Evolutionary conservation across 2,113 vertebrate species (phyloP), one percentile per base, ranked within the genome.

Genomic region (Sterna hirundo): DNA sequence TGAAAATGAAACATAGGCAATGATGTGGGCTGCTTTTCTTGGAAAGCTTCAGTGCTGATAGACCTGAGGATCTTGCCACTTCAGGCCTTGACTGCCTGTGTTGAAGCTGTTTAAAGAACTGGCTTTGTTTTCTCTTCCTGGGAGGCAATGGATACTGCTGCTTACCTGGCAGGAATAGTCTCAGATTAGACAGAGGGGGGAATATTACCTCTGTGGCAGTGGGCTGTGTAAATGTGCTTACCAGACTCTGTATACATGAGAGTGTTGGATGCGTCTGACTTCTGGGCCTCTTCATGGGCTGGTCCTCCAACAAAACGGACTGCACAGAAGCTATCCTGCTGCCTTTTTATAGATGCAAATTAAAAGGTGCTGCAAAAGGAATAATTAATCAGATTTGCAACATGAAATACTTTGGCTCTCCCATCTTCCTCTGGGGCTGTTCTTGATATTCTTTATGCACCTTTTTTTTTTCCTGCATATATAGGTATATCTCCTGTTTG

Each of bases 171-270:
- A 71, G 55, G 51, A n/a, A 0, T 26, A 18, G 4, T 54, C 66
- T 15, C 12, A 9, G 65, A 64, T 21, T 0, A 60, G 52, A 27
- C 32, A 13, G 12, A 23, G 80, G 34, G 11, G 20, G 3, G 55
- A 18, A 5, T 5, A 2, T 4, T 7, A 2, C 42, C 61, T 8
- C 40, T 78, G 55, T 27, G 14, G 40, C 61, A 61, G 40, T 4
- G 72, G 30, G 38, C 44, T 83, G 2, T 7, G 12, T 47, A 13
- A 47, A 18, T 0, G 3, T 54, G 68, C 18, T 1, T 32, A 29
- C 0, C 10, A 2, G 60, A 13, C 38, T 4, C 6, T 7, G 17
- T 9, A 4, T 1, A 21, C 58, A 5, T 9, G 13, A 27, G 40
- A 76, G 61, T 44, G 6, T 0, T 83, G 70, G 19, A n/a, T 17